Percentiles rank a stretch among this genome's conserved stretches.
Conservation (phyloP, 2,888 invertebrate genomes). For the Malthinus flaveolus region DNA sequence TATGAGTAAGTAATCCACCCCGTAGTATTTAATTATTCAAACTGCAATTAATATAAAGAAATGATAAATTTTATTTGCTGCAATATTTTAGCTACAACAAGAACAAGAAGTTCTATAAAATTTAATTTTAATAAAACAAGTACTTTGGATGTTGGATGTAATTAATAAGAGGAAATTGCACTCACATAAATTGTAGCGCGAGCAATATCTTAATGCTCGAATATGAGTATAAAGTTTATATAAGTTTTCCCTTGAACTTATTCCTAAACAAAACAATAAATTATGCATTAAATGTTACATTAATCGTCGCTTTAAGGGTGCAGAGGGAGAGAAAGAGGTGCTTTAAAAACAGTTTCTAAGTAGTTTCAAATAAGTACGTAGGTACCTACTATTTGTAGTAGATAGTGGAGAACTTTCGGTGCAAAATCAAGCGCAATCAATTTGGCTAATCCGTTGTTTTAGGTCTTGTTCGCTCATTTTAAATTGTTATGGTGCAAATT, state of each 20-base stretch:
- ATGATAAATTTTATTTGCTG: neutral
- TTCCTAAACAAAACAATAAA: too few relatives aligned
- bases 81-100: neutral
- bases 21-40: neutral
- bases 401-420: neutral
- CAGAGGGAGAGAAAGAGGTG: too few relatives aligned
- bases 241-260: neutral
- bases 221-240: too few relatives aligned
- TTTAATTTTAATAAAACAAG: slow-evolving; percentile 4
- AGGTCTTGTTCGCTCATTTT: slow-evolving; percentile 4
- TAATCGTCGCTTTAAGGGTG: too few relatives aligned
- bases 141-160: neutral
- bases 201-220: neutral
- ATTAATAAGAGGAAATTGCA: slow-evolving; percentile 7
- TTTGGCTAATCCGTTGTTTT: slow-evolving; percentile 6
- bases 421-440: slow-evolving; percentile 1
- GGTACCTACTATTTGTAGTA: too few relatives aligned
- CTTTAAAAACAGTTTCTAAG: too few relatives aligned
- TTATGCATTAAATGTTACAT: too few relatives aligned
- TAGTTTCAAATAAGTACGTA: too few relatives aligned
- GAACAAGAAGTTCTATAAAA: neutral
- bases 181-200: neutral
- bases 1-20: too few relatives aligned
- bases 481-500: slow-evolving; percentile 4
- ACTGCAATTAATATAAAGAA: too few relatives aligned